phyloP scores from a whole-genome alignment of 2,797 vertebrate species.

The Scomberomorus guttatus region DNA sequence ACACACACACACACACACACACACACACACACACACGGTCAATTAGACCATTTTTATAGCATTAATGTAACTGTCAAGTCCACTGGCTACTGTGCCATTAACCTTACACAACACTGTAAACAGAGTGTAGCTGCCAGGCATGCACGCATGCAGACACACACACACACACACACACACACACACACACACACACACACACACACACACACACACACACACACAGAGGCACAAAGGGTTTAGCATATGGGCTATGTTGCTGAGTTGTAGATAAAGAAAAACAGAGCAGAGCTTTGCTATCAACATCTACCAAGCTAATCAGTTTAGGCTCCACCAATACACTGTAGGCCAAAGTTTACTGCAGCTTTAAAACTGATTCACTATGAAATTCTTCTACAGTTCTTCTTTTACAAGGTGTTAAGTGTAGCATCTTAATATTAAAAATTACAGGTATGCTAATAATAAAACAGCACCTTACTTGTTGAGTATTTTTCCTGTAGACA shows the following conservation, averaged over 20 bases:
- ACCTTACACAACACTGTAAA: constrained; percentile 43
- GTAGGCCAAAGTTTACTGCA: constrained; percentile 57
- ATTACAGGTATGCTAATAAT: background rate
- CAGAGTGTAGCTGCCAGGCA: constrained; percentile 62
- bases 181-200: constrained; percentile 21
- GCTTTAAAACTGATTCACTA: constrained; percentile 40
- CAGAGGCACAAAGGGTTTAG: constrained; percentile 61
- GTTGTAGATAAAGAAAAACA: constrained; percentile 78
- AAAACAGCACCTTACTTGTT: no score
- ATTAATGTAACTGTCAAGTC: constrained; percentile 75
- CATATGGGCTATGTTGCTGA: constrained; percentile 72
- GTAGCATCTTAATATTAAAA: background rate
- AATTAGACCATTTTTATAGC: constrained; percentile 73
- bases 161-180: constrained; percentile 11
- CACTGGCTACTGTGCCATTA: constrained; percentile 61
- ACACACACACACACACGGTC: constrained; percentile 43
- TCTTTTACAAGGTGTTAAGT: background rate
- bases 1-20: constrained; percentile 29
- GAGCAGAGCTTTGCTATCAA: constrained; percentile 73
- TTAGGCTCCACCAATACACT: constrained; percentile 66
- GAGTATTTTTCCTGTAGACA: background rate
- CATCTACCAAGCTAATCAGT: constrained; percentile 78
- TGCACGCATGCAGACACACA: background rate
- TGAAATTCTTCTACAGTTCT: background rate
- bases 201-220: constrained; percentile 19